These are phyloP conservation scores for Galendromus occidentalis DNA, from an alignment of 1,140 invertebrate genomes.

Conservation along the genomic window DNA sequence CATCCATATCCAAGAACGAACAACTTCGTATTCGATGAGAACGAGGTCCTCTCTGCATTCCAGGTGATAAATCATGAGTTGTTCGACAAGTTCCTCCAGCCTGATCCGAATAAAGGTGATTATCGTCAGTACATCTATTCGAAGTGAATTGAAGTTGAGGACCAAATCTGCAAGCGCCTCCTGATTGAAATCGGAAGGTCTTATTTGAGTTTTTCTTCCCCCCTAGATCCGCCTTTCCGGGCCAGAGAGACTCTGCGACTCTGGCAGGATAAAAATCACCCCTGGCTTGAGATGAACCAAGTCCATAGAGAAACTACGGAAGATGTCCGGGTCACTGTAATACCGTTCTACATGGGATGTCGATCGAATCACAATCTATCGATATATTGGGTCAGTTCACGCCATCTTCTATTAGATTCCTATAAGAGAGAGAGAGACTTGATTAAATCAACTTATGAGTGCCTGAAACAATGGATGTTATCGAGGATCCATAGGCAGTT, in stretches of 20 bases:
- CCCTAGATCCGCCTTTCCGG: slow-evolving; percentile 53
- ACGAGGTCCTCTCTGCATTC: too few species aligned
- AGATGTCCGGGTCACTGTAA: slow-evolving; percentile 80
- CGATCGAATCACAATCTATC: slow-evolving; percentile 28
- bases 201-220: slow-evolving; percentile 1
- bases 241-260: slow-evolving; percentile 63
- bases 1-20: too few species aligned
- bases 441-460: too few species aligned
- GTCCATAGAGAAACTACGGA: slow-evolving; percentile 96
- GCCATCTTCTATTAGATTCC: too few species aligned
- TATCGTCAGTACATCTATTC: too few species aligned
- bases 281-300: slow-evolving; percentile 84
- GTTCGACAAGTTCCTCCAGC: slow-evolving; percentile 81
- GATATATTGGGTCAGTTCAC: slow-evolving; percentile 8
- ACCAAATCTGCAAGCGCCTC: background rate
- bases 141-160: background rate
- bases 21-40: too few species aligned
- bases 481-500: too few species aligned
- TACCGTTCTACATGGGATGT: slow-evolving; percentile 92
- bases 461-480: too few species aligned
- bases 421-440: too few species aligned
- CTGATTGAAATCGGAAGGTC: background rate
- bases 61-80: slow-evolving; percentile 64
- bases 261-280: slow-evolving; percentile 94
- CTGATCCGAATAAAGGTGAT: slow-evolving; percentile 50